phyloP scores from a whole-genome alignment of 1,140 invertebrate species.

The Polypedilum vanderplanki region DNA sequence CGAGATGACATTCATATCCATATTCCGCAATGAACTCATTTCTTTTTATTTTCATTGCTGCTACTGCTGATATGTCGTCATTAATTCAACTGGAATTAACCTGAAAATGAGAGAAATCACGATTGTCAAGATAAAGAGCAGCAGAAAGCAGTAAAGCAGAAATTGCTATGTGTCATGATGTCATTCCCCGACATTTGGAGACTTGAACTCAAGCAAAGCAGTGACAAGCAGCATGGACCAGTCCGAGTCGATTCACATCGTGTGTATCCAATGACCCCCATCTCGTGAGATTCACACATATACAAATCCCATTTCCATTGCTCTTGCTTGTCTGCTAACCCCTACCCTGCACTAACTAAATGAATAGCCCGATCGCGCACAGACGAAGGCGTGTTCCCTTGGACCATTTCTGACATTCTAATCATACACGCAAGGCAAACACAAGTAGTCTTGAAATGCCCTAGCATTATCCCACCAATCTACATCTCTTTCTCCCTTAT shows the following conservation, averaged over 20 bases:
- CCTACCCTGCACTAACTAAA: not conserved
- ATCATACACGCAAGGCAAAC: too few species aligned
- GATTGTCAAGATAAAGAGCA: not conserved
- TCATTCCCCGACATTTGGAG: not conserved
- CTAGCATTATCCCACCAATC: too few species aligned
- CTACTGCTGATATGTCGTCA: not conserved
- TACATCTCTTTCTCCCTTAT: too few species aligned
- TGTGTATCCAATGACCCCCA: not conserved
- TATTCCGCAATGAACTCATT: not conserved
- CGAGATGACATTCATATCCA: too few species aligned
- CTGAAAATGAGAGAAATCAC: not conserved
- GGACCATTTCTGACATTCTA: too few species aligned
- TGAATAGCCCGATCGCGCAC: too few species aligned
- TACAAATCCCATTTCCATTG: not conserved
- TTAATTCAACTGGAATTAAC: conserved; percentile 23
- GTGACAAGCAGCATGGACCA: not conserved
- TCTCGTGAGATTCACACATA: not conserved
- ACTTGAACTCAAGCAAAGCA: not conserved
- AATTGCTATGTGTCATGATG: not conserved
- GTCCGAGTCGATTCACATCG: conserved; percentile 7
- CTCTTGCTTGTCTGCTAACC: conserved; percentile 1
- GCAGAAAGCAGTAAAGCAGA: not conserved
- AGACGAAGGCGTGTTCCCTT: too few species aligned
- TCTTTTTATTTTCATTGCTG: not conserved
- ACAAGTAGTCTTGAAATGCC: too few species aligned